Percentiles rank a stretch among this genome's conserved stretches.
Evolutionary conservation across 1,140 invertebrate genomes (phyloP).

Genomic region (Varroa destructor): DNA sequence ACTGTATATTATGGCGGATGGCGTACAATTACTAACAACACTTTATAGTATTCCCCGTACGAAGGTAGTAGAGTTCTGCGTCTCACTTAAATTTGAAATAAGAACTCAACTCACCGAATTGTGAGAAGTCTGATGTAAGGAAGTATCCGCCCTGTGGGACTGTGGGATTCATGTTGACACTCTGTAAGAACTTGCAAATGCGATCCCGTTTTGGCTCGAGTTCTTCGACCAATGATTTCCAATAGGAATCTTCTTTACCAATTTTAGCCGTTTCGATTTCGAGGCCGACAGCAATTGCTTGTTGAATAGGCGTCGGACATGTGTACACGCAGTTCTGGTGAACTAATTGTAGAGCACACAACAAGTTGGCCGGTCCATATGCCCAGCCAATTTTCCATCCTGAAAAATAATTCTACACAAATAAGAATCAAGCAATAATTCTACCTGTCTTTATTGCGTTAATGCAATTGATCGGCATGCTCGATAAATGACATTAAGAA

Average conservation of each 20-base stretch:
- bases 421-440: conserved; percentile 1
- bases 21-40: no score
- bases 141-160: conserved; percentile 94
- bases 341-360: conserved; percentile 65
- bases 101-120: conserved; percentile 46
- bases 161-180: conserved; percentile 74
- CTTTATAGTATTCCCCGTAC: no score
- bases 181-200: conserved; percentile 50
- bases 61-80: no score
- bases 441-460: background rate
- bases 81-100: no score
- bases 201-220: conserved; percentile 69
- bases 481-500: background rate
- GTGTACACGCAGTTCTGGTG: conserved; percentile 92
- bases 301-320: conserved; percentile 67
- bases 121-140: conserved; percentile 81
- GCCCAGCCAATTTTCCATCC: conserved; percentile 64
- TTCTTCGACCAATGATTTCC: conserved; percentile 59
- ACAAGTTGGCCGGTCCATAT: conserved; percentile 65
- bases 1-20: no score
- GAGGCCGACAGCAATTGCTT: conserved; percentile 77
- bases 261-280: conserved; percentile 65
- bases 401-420: background rate
- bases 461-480: background rate
- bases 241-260: conserved; percentile 67